Base-by-base conservation (phyloP, 2,797 vertebrate genomes). In the Poeciliopsis infans region DNA sequence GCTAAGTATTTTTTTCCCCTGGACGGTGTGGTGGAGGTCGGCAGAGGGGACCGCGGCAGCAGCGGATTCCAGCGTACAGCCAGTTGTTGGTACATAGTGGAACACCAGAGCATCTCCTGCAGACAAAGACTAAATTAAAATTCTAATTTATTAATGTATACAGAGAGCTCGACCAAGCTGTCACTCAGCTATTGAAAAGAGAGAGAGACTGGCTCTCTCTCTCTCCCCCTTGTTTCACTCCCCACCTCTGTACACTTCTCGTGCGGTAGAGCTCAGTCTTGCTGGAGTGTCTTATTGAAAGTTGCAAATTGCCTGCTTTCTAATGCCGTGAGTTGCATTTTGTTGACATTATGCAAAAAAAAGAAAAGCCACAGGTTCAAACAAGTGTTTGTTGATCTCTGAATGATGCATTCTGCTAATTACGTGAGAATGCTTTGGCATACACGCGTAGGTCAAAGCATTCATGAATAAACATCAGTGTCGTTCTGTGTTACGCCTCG, bases 121-220 rank as follows among this genome's bases (percentile, higher is more conserved):
- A 97, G 96, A 97, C 97, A 97, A 97, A 97, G 97, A 96, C 95
- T 92, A 95, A 97, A 98, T 98, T 98, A 97, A 98, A 97, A 98
- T 99, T 98, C 97, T 97, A 98, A 98, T 98, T 97, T 98, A 98
- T 98, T 97, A 98, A 98, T 98, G 97, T 97, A 98, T 98, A 98
- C 97, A 95, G 96, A 97, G 96, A 96, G 94, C 96, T 95, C 92
- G 97, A 95, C 97, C 96, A 96, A 96, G 96, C 97, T 98, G 97
- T 97, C 97, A 97, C 96, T 98, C 97, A 96, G 94, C 90, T 95
- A 95, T 96, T 96, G 95, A 97, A 97, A 96, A 96, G 96, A 97
- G 57, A 59, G 57, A 28, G 57, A 96, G 95, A 93, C 94, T 94
- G 92, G 94, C 93, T 91, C 93, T 91, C 25, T 12, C 25, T 8